phyloP scores from a whole-genome alignment of 2,888 invertebrate genomes.

The Cataglyphis cursor region DNA sequence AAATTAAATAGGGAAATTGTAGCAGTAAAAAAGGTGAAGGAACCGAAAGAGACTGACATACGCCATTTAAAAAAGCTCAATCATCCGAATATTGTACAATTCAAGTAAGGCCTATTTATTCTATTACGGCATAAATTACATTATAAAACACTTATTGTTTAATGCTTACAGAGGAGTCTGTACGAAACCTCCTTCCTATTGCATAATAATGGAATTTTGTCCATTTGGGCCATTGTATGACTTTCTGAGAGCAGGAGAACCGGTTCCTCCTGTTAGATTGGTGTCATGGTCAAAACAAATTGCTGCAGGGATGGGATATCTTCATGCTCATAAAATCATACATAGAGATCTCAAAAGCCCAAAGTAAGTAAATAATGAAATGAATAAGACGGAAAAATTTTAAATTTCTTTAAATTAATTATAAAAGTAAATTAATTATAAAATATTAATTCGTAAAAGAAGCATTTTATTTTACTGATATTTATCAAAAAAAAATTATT shows the following conservation, averaged over 20 bases:
- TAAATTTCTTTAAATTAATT: not conserved
- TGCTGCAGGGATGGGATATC: constrained; percentile 98
- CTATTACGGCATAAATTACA: constrained; percentile 2
- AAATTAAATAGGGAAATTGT: constrained; percentile 94
- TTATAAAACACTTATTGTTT: constrained; percentile 25
- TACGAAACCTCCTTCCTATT: constrained; percentile 96
- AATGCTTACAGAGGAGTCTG: constrained; percentile 93
- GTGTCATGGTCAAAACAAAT: constrained; percentile 98
- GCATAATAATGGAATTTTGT: constrained; percentile 99
- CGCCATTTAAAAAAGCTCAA: constrained; percentile 96
- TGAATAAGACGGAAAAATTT: not conserved
- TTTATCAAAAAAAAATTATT: not conserved
- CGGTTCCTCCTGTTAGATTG: constrained; percentile 94
- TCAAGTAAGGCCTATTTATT: constrained; percentile 88
- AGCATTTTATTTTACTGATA: not conserved
- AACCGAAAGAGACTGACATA: constrained; percentile 97
- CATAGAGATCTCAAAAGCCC: constrained; percentile 99
- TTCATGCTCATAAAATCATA: constrained; percentile 98
- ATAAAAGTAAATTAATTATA: no score
- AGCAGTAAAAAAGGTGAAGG: constrained; percentile 98
- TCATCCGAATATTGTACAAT: constrained; percentile 97
- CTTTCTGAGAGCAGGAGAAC: constrained; percentile 93
- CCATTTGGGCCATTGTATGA: constrained; percentile 98
- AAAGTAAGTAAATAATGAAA: constrained; percentile 91
- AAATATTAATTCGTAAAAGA: not conserved